Conservation (phyloP, 2,797 vertebrate species). For the Eulemur mongoz region DNA sequence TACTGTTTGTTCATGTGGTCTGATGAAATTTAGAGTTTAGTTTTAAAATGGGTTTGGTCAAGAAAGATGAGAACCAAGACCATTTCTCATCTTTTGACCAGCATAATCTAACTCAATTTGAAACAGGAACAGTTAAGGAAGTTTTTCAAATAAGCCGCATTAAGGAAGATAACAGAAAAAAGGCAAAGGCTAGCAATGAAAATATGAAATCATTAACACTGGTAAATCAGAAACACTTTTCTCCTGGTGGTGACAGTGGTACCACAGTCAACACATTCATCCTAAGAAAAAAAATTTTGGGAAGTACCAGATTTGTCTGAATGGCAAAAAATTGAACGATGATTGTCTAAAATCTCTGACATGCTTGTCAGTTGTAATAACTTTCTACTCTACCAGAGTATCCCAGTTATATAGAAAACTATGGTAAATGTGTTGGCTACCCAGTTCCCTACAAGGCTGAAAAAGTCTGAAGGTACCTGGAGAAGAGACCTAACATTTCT, state of each 20-base stretch:
- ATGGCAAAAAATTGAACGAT: neutral
- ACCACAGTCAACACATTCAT: neutral
- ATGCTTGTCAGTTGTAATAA: neutral
- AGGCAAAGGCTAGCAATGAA: neutral
- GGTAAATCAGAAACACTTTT: neutral
- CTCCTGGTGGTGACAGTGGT: neutral
- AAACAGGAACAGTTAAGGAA: constrained; percentile 7
- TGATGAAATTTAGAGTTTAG: constrained; percentile 25
- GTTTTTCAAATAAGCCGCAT: neutral
- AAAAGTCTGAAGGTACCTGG: neutral
- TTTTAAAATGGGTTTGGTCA: neutral
- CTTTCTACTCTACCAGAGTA: neutral
- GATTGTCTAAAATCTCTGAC: neutral
- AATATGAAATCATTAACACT: neutral
- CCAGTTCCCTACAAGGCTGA: neutral
- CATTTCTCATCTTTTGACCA: constrained; percentile 28
- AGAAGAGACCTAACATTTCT: neutral
- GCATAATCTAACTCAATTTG: neutral
- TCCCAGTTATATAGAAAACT: neutral
- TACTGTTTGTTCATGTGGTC: neutral
- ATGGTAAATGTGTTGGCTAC: neutral
- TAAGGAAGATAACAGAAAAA: neutral
- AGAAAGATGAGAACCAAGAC: constrained; percentile 18
- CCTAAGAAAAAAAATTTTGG: neutral
- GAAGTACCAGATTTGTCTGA: neutral